phyloP scores from a whole-genome alignment of 2,888 invertebrate genomes.

The Aspidapion aeneum region DNA sequence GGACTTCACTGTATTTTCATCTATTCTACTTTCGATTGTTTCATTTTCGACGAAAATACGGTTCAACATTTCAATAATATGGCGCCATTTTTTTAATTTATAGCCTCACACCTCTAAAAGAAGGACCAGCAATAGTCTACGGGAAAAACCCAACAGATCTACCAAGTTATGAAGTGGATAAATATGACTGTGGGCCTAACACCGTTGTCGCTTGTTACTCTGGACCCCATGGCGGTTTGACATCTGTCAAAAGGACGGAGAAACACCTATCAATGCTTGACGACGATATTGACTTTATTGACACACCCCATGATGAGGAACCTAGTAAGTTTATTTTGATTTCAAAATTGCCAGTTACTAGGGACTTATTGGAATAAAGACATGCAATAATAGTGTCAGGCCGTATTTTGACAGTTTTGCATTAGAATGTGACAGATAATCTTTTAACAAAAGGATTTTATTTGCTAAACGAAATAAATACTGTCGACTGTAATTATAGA shows the following conservation, averaged over 20 bases:
- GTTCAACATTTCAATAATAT: too few species aligned
- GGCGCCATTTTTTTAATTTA: too few species aligned
- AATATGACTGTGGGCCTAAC: constrained; percentile 52
- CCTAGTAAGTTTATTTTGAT: constrained; percentile 38
- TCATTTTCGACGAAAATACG: too few species aligned
- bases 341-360: constrained; percentile 2
- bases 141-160: constrained; percentile 71
- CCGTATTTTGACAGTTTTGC: neutral
- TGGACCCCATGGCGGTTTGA: constrained; percentile 79
- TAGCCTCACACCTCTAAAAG: constrained; percentile 41
- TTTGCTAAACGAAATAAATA: neutral
- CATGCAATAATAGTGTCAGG: too few species aligned
- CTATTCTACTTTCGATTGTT: too few species aligned
- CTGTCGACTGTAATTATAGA: too few species aligned
- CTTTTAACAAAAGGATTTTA: neutral
- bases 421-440: too few species aligned
- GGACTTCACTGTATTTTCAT: too few species aligned
- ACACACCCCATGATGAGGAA: constrained; percentile 48
- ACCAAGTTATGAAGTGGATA: constrained; percentile 57
- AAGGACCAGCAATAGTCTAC: constrained; percentile 61
- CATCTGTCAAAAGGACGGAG: constrained; percentile 65
- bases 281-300: constrained; percentile 73
- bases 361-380: too few species aligned
- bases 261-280: constrained; percentile 63
- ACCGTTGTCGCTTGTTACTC: constrained; percentile 70